phyloP scores from a whole-genome alignment of 1,140 invertebrate species.

The Solenopsis fugax region DNA sequence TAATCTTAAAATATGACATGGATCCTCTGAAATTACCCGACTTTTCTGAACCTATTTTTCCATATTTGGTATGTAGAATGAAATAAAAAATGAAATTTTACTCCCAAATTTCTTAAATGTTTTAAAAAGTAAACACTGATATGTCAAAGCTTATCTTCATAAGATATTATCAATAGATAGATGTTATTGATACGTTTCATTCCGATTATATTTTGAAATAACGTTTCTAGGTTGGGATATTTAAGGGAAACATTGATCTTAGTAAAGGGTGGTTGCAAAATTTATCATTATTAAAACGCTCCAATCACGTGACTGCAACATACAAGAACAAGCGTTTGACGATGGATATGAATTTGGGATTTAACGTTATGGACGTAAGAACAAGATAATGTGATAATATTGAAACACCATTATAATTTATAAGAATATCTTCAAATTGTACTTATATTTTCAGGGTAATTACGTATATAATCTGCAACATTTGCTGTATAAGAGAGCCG shows the following conservation, averaged over 20 bases:
- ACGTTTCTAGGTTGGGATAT: constrained; percentile 49
- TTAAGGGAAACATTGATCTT: constrained; percentile 47
- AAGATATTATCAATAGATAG: background rate
- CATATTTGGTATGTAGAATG: background rate
- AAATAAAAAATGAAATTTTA: background rate
- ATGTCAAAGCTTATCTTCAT: background rate
- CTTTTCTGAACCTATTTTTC: background rate
- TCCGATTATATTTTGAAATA: background rate
- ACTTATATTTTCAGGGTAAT: constrained; percentile 67
- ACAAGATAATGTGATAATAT: background rate
- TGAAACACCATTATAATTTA: background rate
- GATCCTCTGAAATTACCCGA: constrained; percentile 68
- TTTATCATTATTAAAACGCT: constrained; percentile 68
- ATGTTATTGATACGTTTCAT: background rate
- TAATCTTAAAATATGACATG: constrained; percentile 41
- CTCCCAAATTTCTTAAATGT: background rate
- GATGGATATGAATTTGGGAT: constrained; percentile 70
- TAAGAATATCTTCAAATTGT: background rate
- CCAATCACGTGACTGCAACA: constrained; percentile 3
- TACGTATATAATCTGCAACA: constrained; percentile 69
- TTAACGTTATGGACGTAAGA: constrained; percentile 72
- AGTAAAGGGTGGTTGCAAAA: constrained; percentile 71
- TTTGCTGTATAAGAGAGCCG: constrained; percentile 57
- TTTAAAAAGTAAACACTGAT: background rate
- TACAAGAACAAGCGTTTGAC: constrained; percentile 57